Conservation (phyloP, 1,140 invertebrate genomes). For the Zophobas morio region DNA sequence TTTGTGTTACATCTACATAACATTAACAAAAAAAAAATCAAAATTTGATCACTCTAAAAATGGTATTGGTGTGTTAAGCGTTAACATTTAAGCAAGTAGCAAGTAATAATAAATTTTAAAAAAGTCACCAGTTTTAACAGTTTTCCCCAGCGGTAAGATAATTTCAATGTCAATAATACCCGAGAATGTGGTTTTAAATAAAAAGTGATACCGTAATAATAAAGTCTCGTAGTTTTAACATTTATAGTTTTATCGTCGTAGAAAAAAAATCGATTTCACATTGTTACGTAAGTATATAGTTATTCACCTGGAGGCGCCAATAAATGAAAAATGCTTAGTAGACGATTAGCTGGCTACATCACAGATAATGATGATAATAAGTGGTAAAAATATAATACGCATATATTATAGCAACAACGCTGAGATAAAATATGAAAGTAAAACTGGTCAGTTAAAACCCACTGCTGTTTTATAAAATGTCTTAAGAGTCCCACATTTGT, state of each 20-base stretch:
- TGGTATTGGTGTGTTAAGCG: too few relatives aligned
- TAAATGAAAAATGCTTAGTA: constrained; percentile 22
- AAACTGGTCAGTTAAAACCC: constrained; percentile 3
- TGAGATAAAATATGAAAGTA: constrained; percentile 27
- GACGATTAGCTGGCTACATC: constrained; percentile 13
- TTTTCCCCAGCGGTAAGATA: background rate
- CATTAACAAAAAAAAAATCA: too few relatives aligned
- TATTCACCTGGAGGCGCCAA: constrained; percentile 25
- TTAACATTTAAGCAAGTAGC: background rate
- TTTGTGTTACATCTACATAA: too few relatives aligned
- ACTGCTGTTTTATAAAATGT: background rate
- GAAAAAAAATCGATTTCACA: constrained; percentile 36
- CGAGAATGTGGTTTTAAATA: constrained; percentile 1
- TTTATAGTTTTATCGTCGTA: constrained; percentile 20
- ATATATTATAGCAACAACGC: constrained; percentile 13
- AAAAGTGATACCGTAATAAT: constrained; percentile 4
- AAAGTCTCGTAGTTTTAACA: constrained; percentile 13
- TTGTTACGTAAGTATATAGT: constrained; percentile 25
- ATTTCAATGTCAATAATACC: constrained; percentile 3
- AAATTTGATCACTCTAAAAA: too few relatives aligned
- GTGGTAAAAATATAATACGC: constrained; percentile 4
- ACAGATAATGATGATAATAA: background rate
- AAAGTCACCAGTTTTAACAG: background rate
- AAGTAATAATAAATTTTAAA: background rate
- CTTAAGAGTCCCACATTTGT: background rate